Evolutionary conservation across 2,113 vertebrate genomes (phyloP), one percentile per base, ranked within the genome.

Genomic region (Mesoclemmys tuberculata): DNA sequence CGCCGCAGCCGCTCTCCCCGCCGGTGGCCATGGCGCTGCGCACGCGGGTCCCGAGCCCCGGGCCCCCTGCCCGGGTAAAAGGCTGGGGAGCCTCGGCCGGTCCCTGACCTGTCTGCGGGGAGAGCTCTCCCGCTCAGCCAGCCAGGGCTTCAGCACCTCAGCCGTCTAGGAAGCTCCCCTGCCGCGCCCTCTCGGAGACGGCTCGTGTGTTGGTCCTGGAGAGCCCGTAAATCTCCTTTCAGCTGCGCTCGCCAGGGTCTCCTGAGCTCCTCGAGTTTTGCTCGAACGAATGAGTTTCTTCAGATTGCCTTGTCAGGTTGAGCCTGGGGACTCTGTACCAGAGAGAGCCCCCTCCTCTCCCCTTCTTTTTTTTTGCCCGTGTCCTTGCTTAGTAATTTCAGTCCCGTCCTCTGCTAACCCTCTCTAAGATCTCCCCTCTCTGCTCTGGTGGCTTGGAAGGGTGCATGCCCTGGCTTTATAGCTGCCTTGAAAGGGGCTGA

Each of bases 401-500:
- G 35, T 68, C 64, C 41, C 46, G 49, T 26, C 82, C 77, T 12
- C 29, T 48, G 54, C 18, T 24, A 13, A 10, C 54, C 41, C 19
- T 26, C 31, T 31, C 61, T 12, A 16, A 41, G 29, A 49, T 38
- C 68, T 46, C 44, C 58, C 26, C 71, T 2, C 31, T 48, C 94
- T 80, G 94, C 94, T 89, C 84, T 88, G 96, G 95, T 91, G 84
- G 85, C 78, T 90, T 92, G 10, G 11, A 93, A 93, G 91, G 84
- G 97, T 97, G 92, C 82, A 84, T 94, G 96, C 96, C 97, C 64
- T 94, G 96, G 94, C 97, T 98, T 98, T 99, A 98, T 99, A 98
- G 98, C 98, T 98, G 96, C 95, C 95, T 95, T 95, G 96, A 88
- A 94, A 98, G 98, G 98, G 98, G 98, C 97, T 95, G 98, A 98